A percentile compares a stretch with the other conserved stretches of the same genome.
phyloP scores from a whole-genome alignment of 2,888 invertebrate genomes.

The Eristalis intricaria region DNA sequence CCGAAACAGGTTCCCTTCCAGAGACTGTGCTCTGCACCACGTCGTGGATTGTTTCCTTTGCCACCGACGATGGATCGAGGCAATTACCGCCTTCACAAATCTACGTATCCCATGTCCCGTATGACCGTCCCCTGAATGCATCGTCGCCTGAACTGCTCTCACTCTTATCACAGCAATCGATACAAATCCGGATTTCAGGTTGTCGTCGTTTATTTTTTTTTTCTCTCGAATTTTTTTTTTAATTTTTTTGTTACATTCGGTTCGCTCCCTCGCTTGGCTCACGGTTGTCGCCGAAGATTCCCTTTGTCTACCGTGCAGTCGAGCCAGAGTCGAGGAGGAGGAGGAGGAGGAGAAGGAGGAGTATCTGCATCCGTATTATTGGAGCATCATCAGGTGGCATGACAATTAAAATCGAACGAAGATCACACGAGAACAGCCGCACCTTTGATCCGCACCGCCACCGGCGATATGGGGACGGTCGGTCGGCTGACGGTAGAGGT shows the following conservation, averaged over 20 bases:
- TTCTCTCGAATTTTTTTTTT: not conserved
- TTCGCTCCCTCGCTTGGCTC: constrained; percentile 8
- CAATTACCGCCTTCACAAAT: constrained; percentile 72
- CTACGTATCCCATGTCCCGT: constrained; percentile 26
- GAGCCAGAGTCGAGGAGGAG: not conserved
- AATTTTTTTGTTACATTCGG: not conserved
- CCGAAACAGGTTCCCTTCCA: constrained; percentile 48
- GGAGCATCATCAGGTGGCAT: constrained; percentile 76
- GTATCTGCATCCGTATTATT: constrained; percentile 70
- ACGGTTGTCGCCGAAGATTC: constrained; percentile 38
- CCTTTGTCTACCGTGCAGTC: constrained; percentile 43
- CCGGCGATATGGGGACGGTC: constrained; percentile 15
- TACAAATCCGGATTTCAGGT: constrained; percentile 62
- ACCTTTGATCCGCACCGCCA: constrained; percentile 66
- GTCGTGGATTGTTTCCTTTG: constrained; percentile 17
- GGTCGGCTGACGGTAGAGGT: not conserved
- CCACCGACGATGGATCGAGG: constrained; percentile 30
- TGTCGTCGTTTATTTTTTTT: too few relatives aligned
- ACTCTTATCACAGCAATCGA: constrained; percentile 62
- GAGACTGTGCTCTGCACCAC: not conserved
- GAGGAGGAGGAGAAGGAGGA: not conserved
- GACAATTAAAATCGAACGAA: constrained; percentile 75
- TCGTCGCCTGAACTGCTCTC: not conserved
- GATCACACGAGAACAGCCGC: constrained; percentile 66
- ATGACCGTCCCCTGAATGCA: constrained; percentile 15